phyloP scores from a whole-genome alignment of 2,113 vertebrate genomes.

The Coreoperca whiteheadi region DNA sequence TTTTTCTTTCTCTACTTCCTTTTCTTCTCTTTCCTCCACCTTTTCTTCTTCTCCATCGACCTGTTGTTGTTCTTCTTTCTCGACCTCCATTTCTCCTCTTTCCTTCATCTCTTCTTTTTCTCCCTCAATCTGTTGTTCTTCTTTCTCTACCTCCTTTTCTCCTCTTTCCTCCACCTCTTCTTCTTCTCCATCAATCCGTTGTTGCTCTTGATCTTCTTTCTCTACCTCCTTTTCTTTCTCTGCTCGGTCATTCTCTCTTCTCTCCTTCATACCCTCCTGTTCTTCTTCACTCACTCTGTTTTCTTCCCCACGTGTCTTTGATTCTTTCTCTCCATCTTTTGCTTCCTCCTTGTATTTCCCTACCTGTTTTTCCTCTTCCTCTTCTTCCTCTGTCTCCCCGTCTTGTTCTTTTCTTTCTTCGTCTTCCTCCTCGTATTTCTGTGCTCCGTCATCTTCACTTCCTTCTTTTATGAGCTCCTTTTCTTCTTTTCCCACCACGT shows the following conservation, averaged over 20 bases:
- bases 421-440: not conserved
- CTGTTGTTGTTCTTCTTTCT: not conserved
- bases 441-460: not conserved
- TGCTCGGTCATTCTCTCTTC: not conserved
- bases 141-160: not conserved
- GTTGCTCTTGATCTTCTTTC: not conserved
- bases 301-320: no score
- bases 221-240: not conserved
- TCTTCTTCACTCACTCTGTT: no score
- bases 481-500: not conserved
- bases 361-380: not conserved
- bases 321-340: not conserved
- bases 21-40: not conserved
- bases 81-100: not conserved
- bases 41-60: not conserved
- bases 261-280: not conserved
- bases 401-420: not conserved
- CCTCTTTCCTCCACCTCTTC: not conserved
- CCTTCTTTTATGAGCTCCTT: not conserved
- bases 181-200: not conserved
- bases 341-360: not conserved
- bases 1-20: not conserved
- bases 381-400: not conserved
- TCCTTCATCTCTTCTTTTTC: not conserved
- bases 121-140: constrained; percentile 3